A percentile compares a stretch with the other conserved stretches of the same genome.
These are phyloP conservation scores for Sarcophaga caerulescens DNA, from an alignment of 2,888 invertebrate species.

Conservation along the genomic window DNA sequence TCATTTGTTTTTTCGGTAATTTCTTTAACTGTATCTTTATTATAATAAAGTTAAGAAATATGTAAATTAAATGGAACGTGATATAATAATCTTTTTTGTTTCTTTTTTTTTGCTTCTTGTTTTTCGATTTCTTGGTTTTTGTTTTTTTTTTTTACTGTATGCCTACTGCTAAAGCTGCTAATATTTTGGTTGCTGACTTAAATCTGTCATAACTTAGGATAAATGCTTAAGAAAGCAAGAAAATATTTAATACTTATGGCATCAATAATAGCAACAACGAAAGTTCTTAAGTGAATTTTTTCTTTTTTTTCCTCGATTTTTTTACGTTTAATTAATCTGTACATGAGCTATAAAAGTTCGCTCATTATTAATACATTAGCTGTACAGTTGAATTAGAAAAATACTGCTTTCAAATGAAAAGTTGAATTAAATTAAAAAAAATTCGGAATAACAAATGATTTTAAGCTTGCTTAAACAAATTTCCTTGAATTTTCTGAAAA, in stretches of 20 bases:
- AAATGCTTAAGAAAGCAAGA: not conserved
- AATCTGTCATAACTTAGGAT: slow-evolving; percentile 36
- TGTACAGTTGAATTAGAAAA: too few species aligned
- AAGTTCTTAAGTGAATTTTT: too few species aligned
- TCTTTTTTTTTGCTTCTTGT: not conserved
- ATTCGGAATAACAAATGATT: too few species aligned
- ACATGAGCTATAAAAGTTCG: too few species aligned
- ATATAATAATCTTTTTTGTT: slow-evolving; percentile 25
- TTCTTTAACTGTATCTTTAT: too few species aligned
- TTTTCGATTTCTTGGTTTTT: not conserved
- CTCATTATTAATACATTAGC: too few species aligned
- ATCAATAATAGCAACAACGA: slow-evolving; percentile 2
- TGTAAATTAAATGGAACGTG: slow-evolving; percentile 65
- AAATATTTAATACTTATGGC: slow-evolving; percentile 26
- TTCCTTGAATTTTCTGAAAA: too few species aligned
- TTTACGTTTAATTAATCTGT: too few species aligned
- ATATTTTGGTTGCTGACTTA: not conserved
- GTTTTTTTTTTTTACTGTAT: not conserved
- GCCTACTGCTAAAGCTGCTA: not conserved
- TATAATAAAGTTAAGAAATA: slow-evolving; percentile 62
- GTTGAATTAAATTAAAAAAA: too few species aligned
- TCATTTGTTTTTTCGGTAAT: not conserved
- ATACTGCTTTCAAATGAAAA: too few species aligned
- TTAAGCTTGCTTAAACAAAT: too few species aligned
- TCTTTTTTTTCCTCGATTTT: too few species aligned